Conservation (phyloP, 2,113 vertebrate species). For the Mustela nigripes region DNA sequence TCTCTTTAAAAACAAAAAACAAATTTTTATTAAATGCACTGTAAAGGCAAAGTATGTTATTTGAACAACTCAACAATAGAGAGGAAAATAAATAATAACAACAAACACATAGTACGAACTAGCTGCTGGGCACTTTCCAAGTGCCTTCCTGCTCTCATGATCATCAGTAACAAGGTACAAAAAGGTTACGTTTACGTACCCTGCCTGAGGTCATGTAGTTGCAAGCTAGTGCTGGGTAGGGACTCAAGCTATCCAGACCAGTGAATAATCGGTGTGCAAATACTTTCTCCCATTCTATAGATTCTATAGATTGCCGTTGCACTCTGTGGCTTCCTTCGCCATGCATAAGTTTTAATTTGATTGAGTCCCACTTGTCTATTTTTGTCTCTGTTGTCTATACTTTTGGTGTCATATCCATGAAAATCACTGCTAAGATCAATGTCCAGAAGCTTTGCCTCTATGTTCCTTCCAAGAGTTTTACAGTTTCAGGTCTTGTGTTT, state of each 20-base stretch:
- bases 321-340: background rate
- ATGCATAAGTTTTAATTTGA: background rate
- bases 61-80: background rate
- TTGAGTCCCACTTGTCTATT: background rate
- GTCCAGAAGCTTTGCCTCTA: background rate
- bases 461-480: background rate
- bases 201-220: background rate
- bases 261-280: background rate
- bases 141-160: background rate
- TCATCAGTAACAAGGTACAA: background rate
- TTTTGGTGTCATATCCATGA: background rate
- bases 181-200: background rate
- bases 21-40: background rate
- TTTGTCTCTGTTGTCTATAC: background rate
- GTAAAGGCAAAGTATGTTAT: background rate
- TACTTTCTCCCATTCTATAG: background rate
- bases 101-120: background rate
- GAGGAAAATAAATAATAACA: background rate
- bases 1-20: background rate
- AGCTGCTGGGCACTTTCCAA: background rate
- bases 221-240: background rate
- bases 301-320: background rate
- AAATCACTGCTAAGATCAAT: background rate
- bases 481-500: background rate
- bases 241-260: background rate